Evolutionary conservation across 1,140 invertebrate genomes (phyloP), one percentile per base, ranked within the genome.

Genomic region (Drosophila mauritiana): DNA sequence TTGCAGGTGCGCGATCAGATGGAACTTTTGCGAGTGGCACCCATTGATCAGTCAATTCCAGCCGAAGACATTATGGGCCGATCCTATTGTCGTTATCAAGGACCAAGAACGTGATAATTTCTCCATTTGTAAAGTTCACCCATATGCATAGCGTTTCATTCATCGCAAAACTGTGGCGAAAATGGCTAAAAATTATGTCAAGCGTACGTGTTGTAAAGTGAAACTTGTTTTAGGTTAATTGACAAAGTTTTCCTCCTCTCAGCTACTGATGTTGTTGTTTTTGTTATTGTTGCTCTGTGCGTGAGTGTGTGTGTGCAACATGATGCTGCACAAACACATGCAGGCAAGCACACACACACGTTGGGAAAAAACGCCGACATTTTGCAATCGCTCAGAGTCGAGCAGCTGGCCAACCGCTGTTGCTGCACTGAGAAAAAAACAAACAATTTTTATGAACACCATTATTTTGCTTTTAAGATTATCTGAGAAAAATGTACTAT

Each of bases 51-150:
- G 76, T 88, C 91, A 74, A 92, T 92, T 88, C 91, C 92, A 83
- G 78, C 91, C 57, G 91, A 92, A 76, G 92, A 92, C 72, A 92
- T 92, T 73, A 90, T 92, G 90, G 92, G 92, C 73, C 81, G 92
- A 90, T 92, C 92, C 67, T 92, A 92, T 79, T 92, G 92, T 85
- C 92, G 92, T 56, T 92, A 88, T 80, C 84, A 91, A 84, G 92
- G 92, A 90, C 91, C 91, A 91, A 90, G 88, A 91, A 92, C 91
- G 80, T 92, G 91, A 92, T 92, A 89, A 89, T 89, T 89, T 89
- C 77, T 83, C 79, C 56, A 83, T 84, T 64, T 73, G 72, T 84
- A 84, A 73, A 84, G 55, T 55, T 80, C 57, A 27, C 45, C 36
- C 53, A 62, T 45, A 51, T 39, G 55, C 40, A 58, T 11, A 64